Conservation (phyloP, 1,140 invertebrate species). For the Nautilus pompilius region DNA sequence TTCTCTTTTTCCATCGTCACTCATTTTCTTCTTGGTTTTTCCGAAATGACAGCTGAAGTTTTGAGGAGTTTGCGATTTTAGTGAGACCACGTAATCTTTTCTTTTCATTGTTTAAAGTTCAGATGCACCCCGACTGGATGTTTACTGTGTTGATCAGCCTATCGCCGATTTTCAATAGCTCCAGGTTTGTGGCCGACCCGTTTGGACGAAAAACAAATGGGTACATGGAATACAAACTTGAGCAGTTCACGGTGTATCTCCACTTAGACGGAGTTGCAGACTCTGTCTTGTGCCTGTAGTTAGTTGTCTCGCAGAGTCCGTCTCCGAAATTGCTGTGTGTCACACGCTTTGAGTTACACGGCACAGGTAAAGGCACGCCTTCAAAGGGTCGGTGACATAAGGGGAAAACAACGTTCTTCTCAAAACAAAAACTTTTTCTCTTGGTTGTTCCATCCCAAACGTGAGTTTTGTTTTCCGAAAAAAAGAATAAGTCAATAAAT, state of each 20-base stretch:
- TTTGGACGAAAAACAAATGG: constrained; percentile 18
- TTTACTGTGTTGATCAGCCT: no score
- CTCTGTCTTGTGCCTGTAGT: constrained; percentile 10
- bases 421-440: constrained; percentile 6
- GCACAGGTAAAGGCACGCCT: constrained; percentile 5
- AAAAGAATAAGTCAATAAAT: constrained; percentile 26
- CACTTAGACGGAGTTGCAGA: background rate
- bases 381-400: constrained; percentile 14
- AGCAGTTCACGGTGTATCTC: constrained; percentile 2
- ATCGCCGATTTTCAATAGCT: no score
- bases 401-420: constrained; percentile 14
- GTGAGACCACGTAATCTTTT: no score
- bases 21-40: no score
- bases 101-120: no score
- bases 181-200: no score
- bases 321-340: constrained; percentile 1
- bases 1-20: no score
- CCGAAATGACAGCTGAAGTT: no score
- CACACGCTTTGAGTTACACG: constrained; percentile 5
- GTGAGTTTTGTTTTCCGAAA: constrained; percentile 21
- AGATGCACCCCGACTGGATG: no score
- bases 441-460: constrained; percentile 16
- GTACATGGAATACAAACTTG: constrained; percentile 5
- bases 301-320: constrained; percentile 2
- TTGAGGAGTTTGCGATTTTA: no score